Base-by-base conservation (phyloP, 2,888 invertebrate genomes). In the Pherbina coryleti region DNA sequence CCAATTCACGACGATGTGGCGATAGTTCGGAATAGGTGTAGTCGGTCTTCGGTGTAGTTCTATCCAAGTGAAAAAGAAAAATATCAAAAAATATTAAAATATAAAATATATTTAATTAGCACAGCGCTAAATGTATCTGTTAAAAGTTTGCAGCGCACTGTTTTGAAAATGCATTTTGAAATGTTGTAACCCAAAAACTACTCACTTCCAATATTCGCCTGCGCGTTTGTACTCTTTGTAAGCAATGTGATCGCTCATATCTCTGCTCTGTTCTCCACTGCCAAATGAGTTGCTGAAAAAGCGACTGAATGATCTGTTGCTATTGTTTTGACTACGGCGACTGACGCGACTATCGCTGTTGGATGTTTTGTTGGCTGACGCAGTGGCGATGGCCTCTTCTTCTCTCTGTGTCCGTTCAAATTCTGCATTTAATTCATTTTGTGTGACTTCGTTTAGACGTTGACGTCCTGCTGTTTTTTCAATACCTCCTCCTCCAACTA, bases 1-100 rank as follows among this genome's bases (percentile, higher is more conserved):
- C 94, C 77, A 95, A 90, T 88, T 95, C 95, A 83, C 94, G 93
- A 73, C 96, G 93, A 91, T 95, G 95, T 82, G 93, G 93, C n/a
- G 96, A 96, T 83, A 94, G 91, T 81, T 92, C 93, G 2, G 96
- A 96, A 89, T 97, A 97, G 9, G 96, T 96, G 91, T 96, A 97
- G 90, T 97, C 97, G 79, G 97, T 97, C 91, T 97, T 97, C 5
- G 96, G 96, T 88, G 94, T 95, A 89, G 93, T 94, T 89, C 97
- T 97, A 76, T 1, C 2, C 11, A 7, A 81, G 82, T 81, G 60
- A 44, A 67, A n/a, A 69, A 14, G 17, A 44, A 67, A 53, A 14
- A 44, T 28, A 76, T 2, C 14, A 1, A n/a, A 5, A 53, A 53
- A 14, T n/a, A 5, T 5, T 5, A 51, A 51, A 53, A 3, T 19